phyloP scores from a whole-genome alignment of 2,113 vertebrate genomes.

The Microtus montanus region DNA sequence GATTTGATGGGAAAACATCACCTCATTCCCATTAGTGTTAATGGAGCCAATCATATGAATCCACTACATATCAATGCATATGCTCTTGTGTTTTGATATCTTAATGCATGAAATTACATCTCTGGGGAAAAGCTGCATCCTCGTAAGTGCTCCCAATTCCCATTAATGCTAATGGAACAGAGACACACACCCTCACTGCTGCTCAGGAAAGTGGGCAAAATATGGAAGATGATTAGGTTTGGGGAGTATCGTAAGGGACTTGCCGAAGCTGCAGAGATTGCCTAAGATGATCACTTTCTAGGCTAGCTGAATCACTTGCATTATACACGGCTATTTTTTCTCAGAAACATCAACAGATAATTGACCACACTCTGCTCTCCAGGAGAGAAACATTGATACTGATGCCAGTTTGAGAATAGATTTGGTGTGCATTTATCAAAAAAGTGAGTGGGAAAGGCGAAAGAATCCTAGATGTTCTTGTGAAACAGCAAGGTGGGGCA shows the following conservation, averaged over 20 bases:
- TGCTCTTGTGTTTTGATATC: slow-evolving; percentile 63
- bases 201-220: slow-evolving; percentile 61
- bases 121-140: slow-evolving; percentile 65
- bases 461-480: background rate
- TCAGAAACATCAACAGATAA: background rate
- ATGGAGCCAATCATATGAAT: slow-evolving; percentile 78
- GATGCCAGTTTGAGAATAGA: background rate
- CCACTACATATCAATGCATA: background rate
- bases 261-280: background rate
- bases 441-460: background rate
- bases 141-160: slow-evolving; percentile 58
- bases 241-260: background rate
- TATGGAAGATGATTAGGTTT: slow-evolving; percentile 65
- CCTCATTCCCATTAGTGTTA: slow-evolving; percentile 72
- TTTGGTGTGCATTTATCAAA: background rate
- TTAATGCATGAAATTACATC: slow-evolving; percentile 69
- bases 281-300: slow-evolving; percentile 38
- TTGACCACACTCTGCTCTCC: background rate
- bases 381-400: background rate
- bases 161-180: slow-evolving; percentile 67
- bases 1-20: slow-evolving; percentile 63
- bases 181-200: background rate
- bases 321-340: slow-evolving; percentile 10
- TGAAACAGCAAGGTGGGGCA: background rate
- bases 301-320: slow-evolving; percentile 45